Conservation (phyloP, 2,113 vertebrate genomes). For the Spilogale gracilis region DNA sequence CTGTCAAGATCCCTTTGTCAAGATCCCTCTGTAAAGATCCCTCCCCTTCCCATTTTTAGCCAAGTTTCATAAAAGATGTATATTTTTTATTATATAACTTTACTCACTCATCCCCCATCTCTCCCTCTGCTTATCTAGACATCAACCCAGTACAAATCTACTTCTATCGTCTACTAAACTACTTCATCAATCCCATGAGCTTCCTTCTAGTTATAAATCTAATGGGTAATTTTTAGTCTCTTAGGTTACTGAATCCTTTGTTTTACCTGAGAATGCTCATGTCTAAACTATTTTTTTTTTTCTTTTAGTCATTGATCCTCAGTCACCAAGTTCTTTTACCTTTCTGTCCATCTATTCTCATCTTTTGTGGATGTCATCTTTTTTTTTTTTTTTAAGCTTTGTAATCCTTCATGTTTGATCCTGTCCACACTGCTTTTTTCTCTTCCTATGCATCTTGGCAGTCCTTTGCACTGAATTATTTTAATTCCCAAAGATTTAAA, state of each 20-base stretch:
- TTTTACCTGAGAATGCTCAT: background rate
- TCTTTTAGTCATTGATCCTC: background rate
- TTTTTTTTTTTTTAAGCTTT: background rate
- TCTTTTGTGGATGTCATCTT: background rate
- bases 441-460: background rate
- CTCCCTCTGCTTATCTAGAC: background rate
- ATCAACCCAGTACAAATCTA: background rate
- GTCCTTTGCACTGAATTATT: background rate
- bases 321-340: background rate
- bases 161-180: background rate
- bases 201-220: background rate
- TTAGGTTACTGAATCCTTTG: background rate
- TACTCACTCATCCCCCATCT: background rate
- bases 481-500: background rate
- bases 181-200: background rate
- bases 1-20: background rate
- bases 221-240: background rate
- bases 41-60: background rate
- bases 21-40: background rate
- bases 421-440: background rate
- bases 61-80: background rate
- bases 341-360: background rate
- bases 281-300: background rate
- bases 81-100: background rate
- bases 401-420: background rate